These are phyloP conservation scores for Meles meles DNA, from an alignment of 2,113 vertebrate species.

Conservation along the genomic window DNA sequence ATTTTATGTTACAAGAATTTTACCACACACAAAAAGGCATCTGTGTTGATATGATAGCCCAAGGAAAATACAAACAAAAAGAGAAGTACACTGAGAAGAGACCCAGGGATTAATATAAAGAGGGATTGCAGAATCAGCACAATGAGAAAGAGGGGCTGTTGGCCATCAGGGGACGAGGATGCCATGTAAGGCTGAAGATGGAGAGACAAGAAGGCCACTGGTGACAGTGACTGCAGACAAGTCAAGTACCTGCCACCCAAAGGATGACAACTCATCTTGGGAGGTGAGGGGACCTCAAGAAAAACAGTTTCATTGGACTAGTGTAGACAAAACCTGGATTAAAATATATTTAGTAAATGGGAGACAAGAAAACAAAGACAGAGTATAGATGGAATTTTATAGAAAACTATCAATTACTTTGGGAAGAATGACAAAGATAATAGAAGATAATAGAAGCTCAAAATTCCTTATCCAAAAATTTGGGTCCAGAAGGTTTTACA, in stretches of 20 bases:
- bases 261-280: not conserved
- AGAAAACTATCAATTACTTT: not conserved
- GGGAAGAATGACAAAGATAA: not conserved
- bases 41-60: not conserved
- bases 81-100: not conserved
- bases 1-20: not conserved
- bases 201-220: not conserved
- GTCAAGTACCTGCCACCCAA: not conserved
- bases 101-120: not conserved
- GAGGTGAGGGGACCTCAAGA: not conserved
- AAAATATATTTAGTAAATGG: not conserved
- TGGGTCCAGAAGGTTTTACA: not conserved
- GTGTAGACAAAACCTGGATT: not conserved
- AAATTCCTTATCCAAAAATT: not conserved
- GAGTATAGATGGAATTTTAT: not conserved
- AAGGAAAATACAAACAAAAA: not conserved
- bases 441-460: not conserved
- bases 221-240: not conserved
- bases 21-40: not conserved
- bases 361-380: not conserved
- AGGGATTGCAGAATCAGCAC: not conserved
- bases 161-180: not conserved
- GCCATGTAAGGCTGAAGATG: not conserved
- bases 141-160: not conserved
- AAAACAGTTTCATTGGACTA: not conserved